Conservation (phyloP, 2,888 invertebrate genomes). For the Protonemura montana region DNA sequence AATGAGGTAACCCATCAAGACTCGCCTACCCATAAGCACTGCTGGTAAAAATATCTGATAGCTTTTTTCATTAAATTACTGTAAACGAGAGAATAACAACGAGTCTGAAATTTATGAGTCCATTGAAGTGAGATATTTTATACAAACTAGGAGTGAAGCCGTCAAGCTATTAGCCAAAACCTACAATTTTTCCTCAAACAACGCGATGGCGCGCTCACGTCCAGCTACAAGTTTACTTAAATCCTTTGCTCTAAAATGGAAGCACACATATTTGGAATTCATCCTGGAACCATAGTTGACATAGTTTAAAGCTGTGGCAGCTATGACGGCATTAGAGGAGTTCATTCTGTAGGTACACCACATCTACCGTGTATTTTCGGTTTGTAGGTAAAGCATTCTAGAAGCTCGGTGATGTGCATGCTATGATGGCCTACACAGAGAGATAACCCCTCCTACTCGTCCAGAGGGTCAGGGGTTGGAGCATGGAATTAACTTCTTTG, state of each 20-base stretch:
- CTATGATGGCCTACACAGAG: neutral
- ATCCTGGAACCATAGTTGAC: neutral
- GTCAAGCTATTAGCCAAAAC: neutral
- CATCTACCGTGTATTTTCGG: neutral
- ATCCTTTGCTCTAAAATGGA: neutral
- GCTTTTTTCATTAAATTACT: neutral
- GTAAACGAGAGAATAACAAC: neutral
- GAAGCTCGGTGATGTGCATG: neutral
- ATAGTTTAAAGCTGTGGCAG: conserved; percentile 1
- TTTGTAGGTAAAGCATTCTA: neutral
- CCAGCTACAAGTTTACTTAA: neutral
- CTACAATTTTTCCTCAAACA: neutral
- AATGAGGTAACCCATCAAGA: neutral
- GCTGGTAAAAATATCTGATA: neutral
- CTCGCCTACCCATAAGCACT: neutral
- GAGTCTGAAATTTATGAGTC: neutral
- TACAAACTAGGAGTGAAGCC: neutral
- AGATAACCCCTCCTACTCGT: neutral
- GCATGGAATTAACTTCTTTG: neutral
- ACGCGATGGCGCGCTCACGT: neutral
- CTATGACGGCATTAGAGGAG: neutral
- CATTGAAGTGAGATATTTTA: neutral
- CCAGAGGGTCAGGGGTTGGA: neutral
- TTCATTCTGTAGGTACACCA: neutral
- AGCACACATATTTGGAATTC: neutral